These are phyloP conservation scores for Linyphia triangularis DNA, from an alignment of 2,888 invertebrate genomes.

Conservation along the genomic window DNA sequence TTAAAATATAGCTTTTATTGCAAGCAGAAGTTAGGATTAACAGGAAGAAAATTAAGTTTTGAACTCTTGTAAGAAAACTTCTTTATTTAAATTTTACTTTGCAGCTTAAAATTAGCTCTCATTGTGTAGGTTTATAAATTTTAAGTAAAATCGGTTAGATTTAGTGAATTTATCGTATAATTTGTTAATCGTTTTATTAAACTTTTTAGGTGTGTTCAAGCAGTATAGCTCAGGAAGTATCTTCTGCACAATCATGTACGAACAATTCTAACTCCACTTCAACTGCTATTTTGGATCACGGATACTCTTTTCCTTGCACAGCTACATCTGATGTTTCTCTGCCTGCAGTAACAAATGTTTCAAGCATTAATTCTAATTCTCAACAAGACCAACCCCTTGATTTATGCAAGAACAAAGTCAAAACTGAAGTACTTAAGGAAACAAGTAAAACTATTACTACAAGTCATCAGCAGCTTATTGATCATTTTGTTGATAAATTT, in stretches of 20 bases:
- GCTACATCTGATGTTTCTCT: conserved; percentile 23
- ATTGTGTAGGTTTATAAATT: too few species aligned
- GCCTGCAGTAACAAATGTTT: conserved; percentile 3
- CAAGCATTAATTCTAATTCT: conserved; percentile 18
- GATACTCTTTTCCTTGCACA: neutral
- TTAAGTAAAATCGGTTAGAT: neutral
- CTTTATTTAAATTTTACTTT: too few species aligned
- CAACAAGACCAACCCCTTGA: conserved; percentile 75
- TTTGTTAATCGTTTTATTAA: neutral
- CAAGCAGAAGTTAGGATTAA: too few species aligned
- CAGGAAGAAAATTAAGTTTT: too few species aligned
- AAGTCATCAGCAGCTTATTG: conserved; percentile 83
- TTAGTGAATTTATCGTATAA: neutral
- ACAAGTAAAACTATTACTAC: conserved; percentile 76
- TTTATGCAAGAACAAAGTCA: conserved; percentile 74
- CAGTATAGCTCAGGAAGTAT: conserved; percentile 38
- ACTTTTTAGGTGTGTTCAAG: conserved; percentile 61
- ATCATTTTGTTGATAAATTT: conserved; percentile 82
- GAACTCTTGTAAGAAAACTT: too few species aligned
- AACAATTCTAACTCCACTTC: neutral
- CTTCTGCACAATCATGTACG: neutral
- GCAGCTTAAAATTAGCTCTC: too few species aligned
- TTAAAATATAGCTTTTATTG: too few species aligned
- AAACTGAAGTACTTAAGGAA: conserved; percentile 30
- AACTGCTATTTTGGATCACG: neutral